phyloP scores from a whole-genome alignment of 1,140 invertebrate genomes.

The Gonatopus flavifemur region DNA sequence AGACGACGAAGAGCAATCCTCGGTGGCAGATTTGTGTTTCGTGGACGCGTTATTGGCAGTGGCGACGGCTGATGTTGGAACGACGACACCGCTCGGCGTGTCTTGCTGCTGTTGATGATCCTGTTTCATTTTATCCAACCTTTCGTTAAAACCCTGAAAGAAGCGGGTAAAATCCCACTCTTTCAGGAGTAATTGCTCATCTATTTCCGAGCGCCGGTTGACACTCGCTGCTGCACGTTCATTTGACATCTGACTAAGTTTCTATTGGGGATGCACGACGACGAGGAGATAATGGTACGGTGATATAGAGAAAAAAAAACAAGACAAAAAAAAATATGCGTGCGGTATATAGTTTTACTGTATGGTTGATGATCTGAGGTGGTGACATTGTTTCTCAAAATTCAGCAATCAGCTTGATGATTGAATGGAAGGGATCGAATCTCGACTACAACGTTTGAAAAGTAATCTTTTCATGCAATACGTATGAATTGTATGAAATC shows the following conservation, averaged over 20 bases:
- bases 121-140: conserved; percentile 51
- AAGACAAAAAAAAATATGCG: conserved; percentile 41
- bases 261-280: conserved; percentile 44
- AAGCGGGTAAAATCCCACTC: conserved; percentile 84
- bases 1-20: conserved; percentile 32
- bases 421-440: no score
- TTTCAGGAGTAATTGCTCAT: conserved; percentile 73
- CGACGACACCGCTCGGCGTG: no score
- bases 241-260: conserved; percentile 48
- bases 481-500: no score
- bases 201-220: conserved; percentile 61
- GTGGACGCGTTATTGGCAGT: no score
- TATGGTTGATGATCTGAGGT: no score
- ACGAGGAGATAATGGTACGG: conserved; percentile 44
- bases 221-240: conserved; percentile 40
- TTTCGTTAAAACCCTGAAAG: conserved; percentile 67
- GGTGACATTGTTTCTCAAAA: no score
- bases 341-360: no score
- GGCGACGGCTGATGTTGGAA: no score
- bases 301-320: conserved; percentile 45
- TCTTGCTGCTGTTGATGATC: conserved; percentile 30
- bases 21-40: conserved; percentile 27
- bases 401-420: no score
- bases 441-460: no score
- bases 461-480: no score